phyloP scores from a whole-genome alignment of 2,797 vertebrate species.

The Threskiornis aethiopicus region DNA sequence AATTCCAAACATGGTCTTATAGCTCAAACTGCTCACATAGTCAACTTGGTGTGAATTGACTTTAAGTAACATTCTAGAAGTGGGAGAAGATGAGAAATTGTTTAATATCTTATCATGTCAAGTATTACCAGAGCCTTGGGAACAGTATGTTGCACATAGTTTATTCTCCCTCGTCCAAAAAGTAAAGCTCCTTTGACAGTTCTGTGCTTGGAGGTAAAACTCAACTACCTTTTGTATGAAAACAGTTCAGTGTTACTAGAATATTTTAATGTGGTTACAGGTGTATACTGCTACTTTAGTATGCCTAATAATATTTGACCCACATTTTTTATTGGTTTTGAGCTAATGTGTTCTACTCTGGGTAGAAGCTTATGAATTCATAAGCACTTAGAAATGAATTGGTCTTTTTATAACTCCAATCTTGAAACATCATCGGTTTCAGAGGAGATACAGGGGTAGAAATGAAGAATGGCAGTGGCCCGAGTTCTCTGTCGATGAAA shows the following conservation, averaged over 20 bases:
- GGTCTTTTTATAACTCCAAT: background rate
- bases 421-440: background rate
- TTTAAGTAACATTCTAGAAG: background rate
- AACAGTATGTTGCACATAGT: background rate
- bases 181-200: background rate
- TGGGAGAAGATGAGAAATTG: slow-evolving; percentile 1
- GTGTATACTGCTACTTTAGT: background rate
- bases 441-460: background rate
- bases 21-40: background rate
- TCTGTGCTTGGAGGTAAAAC: background rate
- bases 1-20: slow-evolving; percentile 10
- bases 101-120: background rate
- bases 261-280: background rate
- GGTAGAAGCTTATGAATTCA: background rate
- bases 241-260: background rate
- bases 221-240: background rate
- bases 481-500: background rate
- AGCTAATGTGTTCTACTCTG: background rate
- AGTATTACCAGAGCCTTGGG: background rate
- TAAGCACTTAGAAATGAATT: background rate
- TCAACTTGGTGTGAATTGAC: background rate
- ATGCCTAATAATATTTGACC: background rate
- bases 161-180: background rate
- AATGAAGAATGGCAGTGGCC: background rate
- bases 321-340: background rate